phyloP scores from a whole-genome alignment of 2,888 invertebrate species.

The Drosophila mettleri region DNA sequence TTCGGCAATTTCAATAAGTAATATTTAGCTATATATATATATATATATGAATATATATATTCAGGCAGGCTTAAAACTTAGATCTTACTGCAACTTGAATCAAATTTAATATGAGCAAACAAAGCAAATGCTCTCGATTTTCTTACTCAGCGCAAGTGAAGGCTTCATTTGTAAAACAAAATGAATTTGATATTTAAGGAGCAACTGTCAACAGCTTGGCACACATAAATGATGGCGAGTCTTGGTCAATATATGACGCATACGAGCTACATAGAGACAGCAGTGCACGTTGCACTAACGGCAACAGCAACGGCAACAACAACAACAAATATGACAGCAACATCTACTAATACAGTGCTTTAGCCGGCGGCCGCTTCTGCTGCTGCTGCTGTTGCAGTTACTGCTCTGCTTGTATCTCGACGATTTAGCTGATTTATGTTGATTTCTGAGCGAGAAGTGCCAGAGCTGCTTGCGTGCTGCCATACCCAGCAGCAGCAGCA shows the following conservation, averaged over 20 bases:
- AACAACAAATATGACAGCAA: slow-evolving; percentile 48
- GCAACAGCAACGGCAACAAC: slow-evolving; percentile 10
- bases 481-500: slow-evolving; percentile 22
- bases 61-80: no score
- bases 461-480: slow-evolving; percentile 24
- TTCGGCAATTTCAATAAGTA: background rate
- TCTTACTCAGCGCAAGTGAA: background rate
- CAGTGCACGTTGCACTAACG: slow-evolving; percentile 7
- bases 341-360: slow-evolving; percentile 57
- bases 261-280: slow-evolving; percentile 41
- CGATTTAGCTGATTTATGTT: slow-evolving; percentile 80
- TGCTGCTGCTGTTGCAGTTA: slow-evolving; percentile 34
- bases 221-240: slow-evolving; percentile 19
- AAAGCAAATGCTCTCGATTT: background rate
- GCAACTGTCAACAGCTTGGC: slow-evolving; percentile 32
- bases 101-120: background rate
- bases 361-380: slow-evolving; percentile 11
- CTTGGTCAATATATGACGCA: slow-evolving; percentile 50
- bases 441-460: slow-evolving; percentile 70
- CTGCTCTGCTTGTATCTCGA: slow-evolving; percentile 65
- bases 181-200: slow-evolving; percentile 4
- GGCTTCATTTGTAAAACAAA: slow-evolving; percentile 8
- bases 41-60: background rate
- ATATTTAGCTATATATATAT: background rate
- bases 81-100: no score